Conservation (phyloP, 1,140 invertebrate species). For the Teleopsis dalmanni region DNA sequence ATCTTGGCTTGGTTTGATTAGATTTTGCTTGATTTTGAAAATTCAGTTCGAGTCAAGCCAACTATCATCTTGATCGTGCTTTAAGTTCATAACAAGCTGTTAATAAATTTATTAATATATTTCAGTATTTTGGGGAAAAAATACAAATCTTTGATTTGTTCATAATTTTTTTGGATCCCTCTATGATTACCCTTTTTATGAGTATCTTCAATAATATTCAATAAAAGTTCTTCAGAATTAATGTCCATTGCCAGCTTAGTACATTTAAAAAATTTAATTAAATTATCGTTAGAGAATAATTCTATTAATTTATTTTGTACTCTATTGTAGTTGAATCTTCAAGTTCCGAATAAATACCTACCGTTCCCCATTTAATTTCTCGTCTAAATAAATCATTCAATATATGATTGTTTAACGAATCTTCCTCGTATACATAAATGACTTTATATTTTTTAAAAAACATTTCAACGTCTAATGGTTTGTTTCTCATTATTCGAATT, state of each 20-base stretch:
- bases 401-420: neutral
- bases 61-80: neutral
- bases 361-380: neutral
- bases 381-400: slow-evolving; percentile 6
- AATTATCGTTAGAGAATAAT: neutral
- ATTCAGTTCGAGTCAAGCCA: no score
- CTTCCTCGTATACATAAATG: neutral
- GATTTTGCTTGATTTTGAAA: no score
- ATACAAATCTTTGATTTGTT: slow-evolving; percentile 1
- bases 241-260: neutral
- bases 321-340: neutral
- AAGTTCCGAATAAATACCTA: neutral
- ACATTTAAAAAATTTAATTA: slow-evolving; percentile 5
- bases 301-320: slow-evolving; percentile 1
- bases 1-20: no score
- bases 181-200: neutral
- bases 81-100: neutral
- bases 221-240: neutral
- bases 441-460: slow-evolving; percentile 6
- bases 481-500: slow-evolving; percentile 4
- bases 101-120: slow-evolving; percentile 3
- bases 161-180: neutral
- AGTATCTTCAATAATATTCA: neutral
- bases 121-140: neutral
- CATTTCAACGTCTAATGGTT: neutral